Evolutionary conservation across 1,140 invertebrate genomes (phyloP).

Genomic region (Drosophila ambigua): DNA sequence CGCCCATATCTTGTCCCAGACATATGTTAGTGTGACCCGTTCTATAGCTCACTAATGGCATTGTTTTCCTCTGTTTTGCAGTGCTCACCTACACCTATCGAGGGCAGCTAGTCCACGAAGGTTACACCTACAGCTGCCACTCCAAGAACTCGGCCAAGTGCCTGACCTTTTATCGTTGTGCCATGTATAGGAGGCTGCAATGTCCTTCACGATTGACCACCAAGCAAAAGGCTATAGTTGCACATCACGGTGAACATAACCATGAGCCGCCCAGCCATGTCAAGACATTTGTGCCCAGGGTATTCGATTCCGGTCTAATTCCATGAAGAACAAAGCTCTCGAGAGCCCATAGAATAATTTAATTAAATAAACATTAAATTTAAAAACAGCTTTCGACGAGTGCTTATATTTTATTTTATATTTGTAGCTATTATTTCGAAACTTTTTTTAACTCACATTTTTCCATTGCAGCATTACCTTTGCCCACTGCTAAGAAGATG

Average conservation of each 20-base stretch:
- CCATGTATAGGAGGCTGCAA: conserved; percentile 49
- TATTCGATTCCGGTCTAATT: conserved; percentile 8
- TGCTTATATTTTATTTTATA: too few relatives aligned
- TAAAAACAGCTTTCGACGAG: too few relatives aligned
- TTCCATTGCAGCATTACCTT: too few relatives aligned
- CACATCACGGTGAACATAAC: conserved; percentile 53
- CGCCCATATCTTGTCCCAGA: too few relatives aligned
- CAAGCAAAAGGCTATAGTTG: conserved; percentile 47
- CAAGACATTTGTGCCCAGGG: conserved; percentile 58
- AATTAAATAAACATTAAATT: neutral
- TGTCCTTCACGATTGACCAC: conserved; percentile 61
- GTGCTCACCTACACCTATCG: conserved; percentile 67
- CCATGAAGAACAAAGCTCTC: neutral
- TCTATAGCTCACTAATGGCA: conserved; percentile 1
- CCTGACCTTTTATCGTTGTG: conserved; percentile 68
- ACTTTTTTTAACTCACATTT: too few relatives aligned
- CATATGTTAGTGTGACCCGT: conserved; percentile 18
- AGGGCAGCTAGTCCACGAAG: conserved; percentile 65
- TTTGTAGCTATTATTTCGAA: too few relatives aligned
- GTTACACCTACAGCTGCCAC: conserved; percentile 55
- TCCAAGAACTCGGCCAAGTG: conserved; percentile 39
- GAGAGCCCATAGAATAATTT: neutral
- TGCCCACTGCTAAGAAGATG: too few relatives aligned
- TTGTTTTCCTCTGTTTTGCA: conserved; percentile 11
- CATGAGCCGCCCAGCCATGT: conserved; percentile 48